Percentiles rank a stretch among this genome's conserved stretches.
Conservation (phyloP, 2,888 invertebrate genomes). For the Morpho deidamia region DNA sequence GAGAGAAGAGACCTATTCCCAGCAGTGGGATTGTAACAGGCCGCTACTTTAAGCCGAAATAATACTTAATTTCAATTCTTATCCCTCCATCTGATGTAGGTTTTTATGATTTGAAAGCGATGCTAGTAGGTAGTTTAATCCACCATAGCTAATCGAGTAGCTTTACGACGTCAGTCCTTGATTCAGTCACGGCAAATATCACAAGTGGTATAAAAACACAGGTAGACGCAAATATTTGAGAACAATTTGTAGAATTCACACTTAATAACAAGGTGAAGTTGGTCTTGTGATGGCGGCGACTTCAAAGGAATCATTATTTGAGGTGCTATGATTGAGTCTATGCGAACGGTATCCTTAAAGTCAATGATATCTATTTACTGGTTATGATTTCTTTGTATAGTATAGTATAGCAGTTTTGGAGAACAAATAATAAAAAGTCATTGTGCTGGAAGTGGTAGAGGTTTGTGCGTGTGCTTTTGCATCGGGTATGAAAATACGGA, state of each 20-base stretch:
- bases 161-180: conserved; percentile 52
- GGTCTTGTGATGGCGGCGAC: conserved; percentile 47
- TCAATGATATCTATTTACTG: conserved; percentile 11
- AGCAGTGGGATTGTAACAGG: too few relatives aligned
- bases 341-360: conserved; percentile 27
- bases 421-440: too few relatives aligned
- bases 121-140: conserved; percentile 39
- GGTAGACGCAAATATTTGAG: conserved; percentile 78
- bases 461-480: too few relatives aligned
- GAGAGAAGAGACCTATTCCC: too few relatives aligned
- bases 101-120: background rate
- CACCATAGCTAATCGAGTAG: conserved; percentile 55
- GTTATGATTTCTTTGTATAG: conserved; percentile 1
- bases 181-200: conserved; percentile 64
- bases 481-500: too few relatives aligned
- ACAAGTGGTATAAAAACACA: conserved; percentile 61
- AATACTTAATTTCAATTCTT: too few relatives aligned
- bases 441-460: too few relatives aligned
- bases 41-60: too few relatives aligned
- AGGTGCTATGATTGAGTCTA: conserved; percentile 62
- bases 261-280: conserved; percentile 67
- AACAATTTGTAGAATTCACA: conserved; percentile 76
- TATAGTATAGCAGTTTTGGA: too few relatives aligned
- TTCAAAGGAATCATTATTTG: conserved; percentile 63
- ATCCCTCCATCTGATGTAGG: too few relatives aligned